Base-by-base conservation (phyloP, 2,888 invertebrate species). In the Ametastegia equiseti region DNA sequence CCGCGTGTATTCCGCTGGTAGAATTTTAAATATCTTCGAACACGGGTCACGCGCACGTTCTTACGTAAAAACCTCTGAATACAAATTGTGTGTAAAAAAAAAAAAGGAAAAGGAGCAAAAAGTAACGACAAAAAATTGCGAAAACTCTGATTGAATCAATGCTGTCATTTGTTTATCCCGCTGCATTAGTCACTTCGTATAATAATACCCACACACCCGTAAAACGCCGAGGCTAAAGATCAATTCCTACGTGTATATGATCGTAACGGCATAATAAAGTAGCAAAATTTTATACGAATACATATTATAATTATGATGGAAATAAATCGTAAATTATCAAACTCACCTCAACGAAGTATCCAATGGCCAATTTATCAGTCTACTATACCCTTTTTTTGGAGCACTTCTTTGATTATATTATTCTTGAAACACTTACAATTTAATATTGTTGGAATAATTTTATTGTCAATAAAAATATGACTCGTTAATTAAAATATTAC, bases 311-410 rank as follows among this genome's bases (percentile, higher is more conserved):
- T n/a, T n/a, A 39, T 36, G 36, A 23, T 23, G n/a, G 15, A 67
- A 63, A 67, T 39, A 19, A 39, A 67, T 67, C 36, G n/a, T n/a
- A n/a, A n/a, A 67, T 67, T 67, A n/a, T 2, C 33, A 30, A 33
- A n/a, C 71, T 71, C 27, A 71, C 71, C 71, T 71, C 30, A 15
- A 71, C 15, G 45, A 36, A 47, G 47, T 71, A 71, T 71, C 71
- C 71, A 30, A 45, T 71, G 30, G 67, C 15, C 27, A 47, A 71
- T 71, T 27, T 27, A 15, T 71, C 45, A 30, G 47, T 71, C 27
- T 45, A 23, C n/a, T n/a, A n/a, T n/a, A n/a, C 30, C 30, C 47
- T 71, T 11, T n/a, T 47, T 36, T 2, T n/a, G 71, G 47, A 47
- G 27, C 71, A 71, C 71, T 71, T 23, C n/a, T n/a, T n/a, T 42